phyloP scores from a whole-genome alignment of 2,797 vertebrate genomes.

The Crenichthys baileyi region DNA sequence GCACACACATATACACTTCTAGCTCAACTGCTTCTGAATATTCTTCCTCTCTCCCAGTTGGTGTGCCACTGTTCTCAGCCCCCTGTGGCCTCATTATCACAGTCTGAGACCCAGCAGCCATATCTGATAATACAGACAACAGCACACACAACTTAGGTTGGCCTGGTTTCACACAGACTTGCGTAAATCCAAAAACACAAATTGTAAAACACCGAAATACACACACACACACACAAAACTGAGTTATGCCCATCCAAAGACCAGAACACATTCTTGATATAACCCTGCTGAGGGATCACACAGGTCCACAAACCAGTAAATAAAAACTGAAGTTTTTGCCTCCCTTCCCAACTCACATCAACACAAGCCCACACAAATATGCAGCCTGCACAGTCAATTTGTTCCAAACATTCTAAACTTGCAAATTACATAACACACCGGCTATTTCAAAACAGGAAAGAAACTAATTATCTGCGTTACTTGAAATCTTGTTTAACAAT shows the following conservation, averaged over 20 bases:
- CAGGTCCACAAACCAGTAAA: not conserved
- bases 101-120: slow-evolving; percentile 45
- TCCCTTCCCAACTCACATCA: slow-evolving; percentile 6
- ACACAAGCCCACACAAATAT: slow-evolving; percentile 11
- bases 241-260: slow-evolving; percentile 1
- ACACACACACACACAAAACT: not conserved
- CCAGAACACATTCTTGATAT: not conserved
- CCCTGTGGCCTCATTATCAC: slow-evolving; percentile 74
- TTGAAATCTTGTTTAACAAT: slow-evolving; percentile 2
- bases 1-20: not conserved
- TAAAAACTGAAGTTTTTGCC: slow-evolving; percentile 7
- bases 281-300: slow-evolving; percentile 6
- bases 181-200: slow-evolving; percentile 22
- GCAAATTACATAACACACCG: not conserved
- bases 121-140: slow-evolving; percentile 36
- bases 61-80: slow-evolving; percentile 43
- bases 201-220: not conserved
- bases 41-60: slow-evolving; percentile 23
- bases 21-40: slow-evolving; percentile 9
- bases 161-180: slow-evolving; percentile 9
- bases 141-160: slow-evolving; percentile 18
- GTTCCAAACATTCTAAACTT: slow-evolving; percentile 7
- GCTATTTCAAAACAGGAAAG: slow-evolving; percentile 9
- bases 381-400: not conserved
- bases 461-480: not conserved